A percentile compares a stretch with the other conserved stretches of the same genome.
These are phyloP conservation scores for Antheraea pernyi DNA, from an alignment of 1,140 invertebrate species.

Conservation along the genomic window DNA sequence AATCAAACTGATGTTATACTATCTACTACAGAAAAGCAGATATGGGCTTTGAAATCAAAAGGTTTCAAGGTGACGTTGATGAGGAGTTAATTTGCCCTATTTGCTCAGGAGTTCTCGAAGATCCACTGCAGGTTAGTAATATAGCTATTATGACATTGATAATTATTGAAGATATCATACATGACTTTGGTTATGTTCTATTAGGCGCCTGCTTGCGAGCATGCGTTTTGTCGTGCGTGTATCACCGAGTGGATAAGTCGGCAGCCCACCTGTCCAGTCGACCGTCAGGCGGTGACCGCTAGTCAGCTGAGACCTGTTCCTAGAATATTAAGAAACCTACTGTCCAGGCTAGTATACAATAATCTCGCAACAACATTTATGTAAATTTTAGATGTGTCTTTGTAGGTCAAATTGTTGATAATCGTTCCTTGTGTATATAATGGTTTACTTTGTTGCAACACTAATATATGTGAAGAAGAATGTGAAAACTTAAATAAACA, in stretches of 20 bases:
- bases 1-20: conserved; percentile 40
- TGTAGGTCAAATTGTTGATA: conserved; percentile 28
- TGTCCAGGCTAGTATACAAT: conserved; percentile 83
- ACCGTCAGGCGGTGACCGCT: conserved; percentile 92
- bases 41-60: conserved; percentile 94
- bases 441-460: neutral
- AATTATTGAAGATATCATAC: neutral
- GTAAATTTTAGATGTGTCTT: conserved; percentile 9
- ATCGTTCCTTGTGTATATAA: conserved; percentile 19
- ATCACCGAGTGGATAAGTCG: conserved; percentile 96
- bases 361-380: conserved; percentile 35
- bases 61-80: conserved; percentile 94
- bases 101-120: conserved; percentile 93
- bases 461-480: no score
- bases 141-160: conserved; percentile 1
- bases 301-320: conserved; percentile 94
- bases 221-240: conserved; percentile 96
- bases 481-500: neutral
- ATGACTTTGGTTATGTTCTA: conserved; percentile 35
- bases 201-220: conserved; percentile 96
- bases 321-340: conserved; percentile 93
- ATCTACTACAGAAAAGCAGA: conserved; percentile 37
- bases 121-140: conserved; percentile 89
- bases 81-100: conserved; percentile 96
- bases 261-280: conserved; percentile 96